Base-by-base conservation (phyloP, 2,113 vertebrate genomes). In the Nesogale talazaci region DNA sequence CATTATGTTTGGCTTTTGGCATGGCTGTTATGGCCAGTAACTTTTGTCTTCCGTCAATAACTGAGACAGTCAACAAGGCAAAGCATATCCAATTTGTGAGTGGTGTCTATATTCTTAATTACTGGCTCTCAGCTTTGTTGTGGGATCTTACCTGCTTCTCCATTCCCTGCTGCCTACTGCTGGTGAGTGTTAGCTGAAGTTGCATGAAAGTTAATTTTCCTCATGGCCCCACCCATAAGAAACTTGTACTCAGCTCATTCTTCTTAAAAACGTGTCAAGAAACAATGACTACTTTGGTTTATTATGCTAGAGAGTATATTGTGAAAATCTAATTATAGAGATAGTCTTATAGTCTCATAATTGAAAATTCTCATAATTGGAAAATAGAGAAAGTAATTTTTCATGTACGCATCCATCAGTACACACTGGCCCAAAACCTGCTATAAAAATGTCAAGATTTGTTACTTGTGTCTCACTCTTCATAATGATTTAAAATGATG, bases 121-220 rank as follows among this genome's bases (percentile, higher is more conserved):
- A 99, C 97, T 99, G 99, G 99, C 98, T 99, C 38, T 99, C 99
- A 0, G 99, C 99, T 4, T 98, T 99, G 82, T 97, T 99, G 88
- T 99, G 99, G 99, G 99, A 99, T 96, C 98, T 99, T 94, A 97
- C 99, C 97, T 99, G 98, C 98, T 99, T 99, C 97, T 98, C 98
- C 85, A 96, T 99, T 88, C 98, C 98, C 29, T 99, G 99, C 94
- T 96, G 98, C n/a, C 97, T 99, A 86, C 99, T 99, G 97, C 96
- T 99, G 98, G 99, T 99, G 90, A 98, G 99, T 98, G 42, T 80
- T 61, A 61, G 7, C 70, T n/a, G 63, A 80, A 40, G 11, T 10
- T 86, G 19, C 12, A 25, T 52, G 3, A 67, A 61, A 8, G 36
- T 23, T 74, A 6, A 12, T 82, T 90, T 63, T 69, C 23, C 52